phyloP scores from a whole-genome alignment of 2,797 vertebrate species.

The Phoeniculus purpureus region DNA sequence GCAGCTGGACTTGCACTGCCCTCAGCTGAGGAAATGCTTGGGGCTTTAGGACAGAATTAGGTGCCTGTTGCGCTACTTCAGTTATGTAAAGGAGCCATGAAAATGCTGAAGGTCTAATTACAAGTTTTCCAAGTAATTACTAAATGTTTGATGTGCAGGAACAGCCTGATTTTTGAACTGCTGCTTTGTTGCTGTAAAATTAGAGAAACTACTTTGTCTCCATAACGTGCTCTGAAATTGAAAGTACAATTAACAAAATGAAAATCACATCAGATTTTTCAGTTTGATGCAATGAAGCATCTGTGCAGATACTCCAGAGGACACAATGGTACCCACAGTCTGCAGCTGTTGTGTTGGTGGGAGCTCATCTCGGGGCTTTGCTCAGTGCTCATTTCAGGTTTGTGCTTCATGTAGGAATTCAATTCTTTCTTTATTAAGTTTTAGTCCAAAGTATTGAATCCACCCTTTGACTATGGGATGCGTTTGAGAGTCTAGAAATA shows the following conservation, averaged over 20 bases:
- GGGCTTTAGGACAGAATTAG: slow-evolving; percentile 41
- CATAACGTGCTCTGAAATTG: slow-evolving; percentile 13
- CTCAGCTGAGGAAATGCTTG: slow-evolving; percentile 33
- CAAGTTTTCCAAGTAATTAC: background rate
- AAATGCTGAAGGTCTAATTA: slow-evolving; percentile 6
- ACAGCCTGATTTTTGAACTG: slow-evolving; percentile 1
- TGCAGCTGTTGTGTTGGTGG: slow-evolving; percentile 28
- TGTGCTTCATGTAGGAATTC: background rate
- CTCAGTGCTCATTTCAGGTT: background rate
- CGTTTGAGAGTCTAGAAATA: background rate
- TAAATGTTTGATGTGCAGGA: background rate
- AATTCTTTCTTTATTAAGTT: background rate
- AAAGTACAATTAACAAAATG: slow-evolving; percentile 39
- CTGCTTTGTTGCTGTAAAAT: slow-evolving; percentile 31
- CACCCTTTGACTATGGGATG: background rate
- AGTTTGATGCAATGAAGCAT: slow-evolving; percentile 27
- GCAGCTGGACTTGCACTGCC: slow-evolving; percentile 30
- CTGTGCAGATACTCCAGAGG: slow-evolving; percentile 40
- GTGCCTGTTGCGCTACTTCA: slow-evolving; percentile 16
- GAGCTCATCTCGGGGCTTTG: slow-evolving; percentile 15
- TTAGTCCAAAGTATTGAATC: background rate
- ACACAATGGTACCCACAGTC: slow-evolving; percentile 4
- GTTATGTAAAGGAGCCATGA: slow-evolving; percentile 16
- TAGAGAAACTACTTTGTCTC: slow-evolving; percentile 15
- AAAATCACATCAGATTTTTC: slow-evolving; percentile 25